Percentiles rank a stretch among this genome's conserved stretches.
These are phyloP conservation scores for Anabacerthia variegaticeps DNA, from an alignment of 2,797 vertebrate species.

Conservation along the genomic window DNA sequence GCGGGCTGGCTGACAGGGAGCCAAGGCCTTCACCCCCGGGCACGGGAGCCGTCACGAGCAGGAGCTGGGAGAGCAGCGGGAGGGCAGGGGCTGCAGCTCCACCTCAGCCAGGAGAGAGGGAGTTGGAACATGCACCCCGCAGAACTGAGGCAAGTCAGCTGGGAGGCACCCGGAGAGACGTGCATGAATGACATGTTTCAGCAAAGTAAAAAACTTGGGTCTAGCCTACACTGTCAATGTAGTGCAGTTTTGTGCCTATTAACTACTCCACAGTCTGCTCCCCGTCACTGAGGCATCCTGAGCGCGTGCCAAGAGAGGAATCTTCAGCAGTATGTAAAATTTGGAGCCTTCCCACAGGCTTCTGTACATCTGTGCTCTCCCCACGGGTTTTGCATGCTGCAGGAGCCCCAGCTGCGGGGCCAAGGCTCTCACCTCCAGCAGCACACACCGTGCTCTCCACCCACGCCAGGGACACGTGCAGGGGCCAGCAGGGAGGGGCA, in stretches of 20 bases:
- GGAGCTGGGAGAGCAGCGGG: background rate
- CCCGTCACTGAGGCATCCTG: background rate
- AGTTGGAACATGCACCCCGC: rapidly evolving
- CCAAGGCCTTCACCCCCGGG: background rate
- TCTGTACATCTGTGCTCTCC: conserved; percentile 14
- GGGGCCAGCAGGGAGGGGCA: rapidly evolving
- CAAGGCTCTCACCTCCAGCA: background rate
- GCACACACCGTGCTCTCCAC: background rate
- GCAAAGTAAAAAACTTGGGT: conserved; percentile 11
- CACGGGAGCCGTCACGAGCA: background rate
- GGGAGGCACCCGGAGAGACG: background rate
- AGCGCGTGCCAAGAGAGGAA: background rate
- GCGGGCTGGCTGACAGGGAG: background rate
- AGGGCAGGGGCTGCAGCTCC: background rate
- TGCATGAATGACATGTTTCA: conserved; percentile 51
- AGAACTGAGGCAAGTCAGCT: background rate
- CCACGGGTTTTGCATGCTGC: background rate
- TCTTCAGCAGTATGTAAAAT: conserved; percentile 23
- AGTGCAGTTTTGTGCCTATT: conserved; percentile 3
- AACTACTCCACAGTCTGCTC: background rate
- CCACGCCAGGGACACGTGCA: background rate
- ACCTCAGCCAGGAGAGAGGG: background rate
- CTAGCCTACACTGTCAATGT: conserved; percentile 31
- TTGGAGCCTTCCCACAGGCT: conserved; percentile 35
- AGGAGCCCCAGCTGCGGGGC: background rate